These are phyloP conservation scores for Ceratosolen solmsi DNA, from an alignment of 1,140 invertebrate genomes.

Conservation along the genomic window DNA sequence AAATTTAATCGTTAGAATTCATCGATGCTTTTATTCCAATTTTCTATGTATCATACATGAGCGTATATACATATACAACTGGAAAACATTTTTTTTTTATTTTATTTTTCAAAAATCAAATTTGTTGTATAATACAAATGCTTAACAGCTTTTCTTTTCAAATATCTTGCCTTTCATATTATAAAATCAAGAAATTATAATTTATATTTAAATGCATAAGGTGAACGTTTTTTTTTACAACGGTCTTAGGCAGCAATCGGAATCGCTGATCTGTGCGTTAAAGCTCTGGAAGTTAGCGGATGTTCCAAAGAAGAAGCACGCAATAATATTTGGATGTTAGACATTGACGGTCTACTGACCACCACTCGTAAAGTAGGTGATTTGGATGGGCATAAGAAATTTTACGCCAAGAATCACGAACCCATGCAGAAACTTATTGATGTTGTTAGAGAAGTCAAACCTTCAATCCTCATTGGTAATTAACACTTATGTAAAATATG, in stretches of 20 bases:
- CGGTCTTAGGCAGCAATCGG: conserved; percentile 85
- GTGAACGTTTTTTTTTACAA: background rate
- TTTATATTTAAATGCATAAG: too few relatives aligned
- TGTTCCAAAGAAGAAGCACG: conserved; percentile 83
- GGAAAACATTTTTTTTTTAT: too few relatives aligned
- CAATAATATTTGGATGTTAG: conserved; percentile 91
- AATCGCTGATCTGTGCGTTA: conserved; percentile 89
- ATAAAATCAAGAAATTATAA: too few relatives aligned
- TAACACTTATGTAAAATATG: background rate
- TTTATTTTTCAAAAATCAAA: too few relatives aligned
- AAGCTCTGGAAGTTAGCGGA: conserved; percentile 90
- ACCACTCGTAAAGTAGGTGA: conserved; percentile 82
- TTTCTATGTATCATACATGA: too few relatives aligned
- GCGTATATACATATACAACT: too few relatives aligned
- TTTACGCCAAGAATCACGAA: conserved; percentile 88
- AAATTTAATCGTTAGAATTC: too few relatives aligned
- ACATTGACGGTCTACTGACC: conserved; percentile 87
- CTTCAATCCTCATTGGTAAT: conserved; percentile 88
- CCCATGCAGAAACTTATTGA: conserved; percentile 84
- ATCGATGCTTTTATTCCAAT: too few relatives aligned
- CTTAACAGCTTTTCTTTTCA: too few relatives aligned
- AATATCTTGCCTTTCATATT: too few relatives aligned
- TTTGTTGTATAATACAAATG: too few relatives aligned
- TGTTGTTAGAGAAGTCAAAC: conserved; percentile 88
- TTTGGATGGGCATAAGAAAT: conserved; percentile 83